Evolutionary conservation across 2,888 invertebrate species (phyloP).

Genomic region (Synanthedon vespiformis): DNA sequence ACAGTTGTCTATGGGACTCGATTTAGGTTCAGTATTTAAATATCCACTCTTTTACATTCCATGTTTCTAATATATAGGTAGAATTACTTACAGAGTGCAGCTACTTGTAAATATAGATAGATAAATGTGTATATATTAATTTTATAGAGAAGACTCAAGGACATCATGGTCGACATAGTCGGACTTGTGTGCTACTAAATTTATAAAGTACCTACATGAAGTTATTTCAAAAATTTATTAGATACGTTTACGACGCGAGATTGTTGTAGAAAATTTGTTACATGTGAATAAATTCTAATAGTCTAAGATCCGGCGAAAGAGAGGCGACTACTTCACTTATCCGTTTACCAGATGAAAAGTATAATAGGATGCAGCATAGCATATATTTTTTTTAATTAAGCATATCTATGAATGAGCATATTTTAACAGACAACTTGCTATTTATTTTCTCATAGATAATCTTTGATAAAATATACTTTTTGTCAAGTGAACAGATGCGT

Average conservation of each 20-base stretch:
- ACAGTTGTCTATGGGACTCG: too few species aligned
- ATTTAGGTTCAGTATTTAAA: slow-evolving; percentile 33
- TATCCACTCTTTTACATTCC: slow-evolving; percentile 54
- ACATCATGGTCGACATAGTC: slow-evolving; percentile 12
- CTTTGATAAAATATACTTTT: too few species aligned
- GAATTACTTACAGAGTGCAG: slow-evolving; percentile 29
- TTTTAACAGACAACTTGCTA: too few species aligned
- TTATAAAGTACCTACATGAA: background rate
- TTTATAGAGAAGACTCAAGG: slow-evolving; percentile 4
- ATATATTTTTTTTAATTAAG: too few species aligned
- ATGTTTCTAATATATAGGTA: slow-evolving; percentile 24
- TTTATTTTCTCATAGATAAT: too few species aligned
- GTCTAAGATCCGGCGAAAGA: too few species aligned
- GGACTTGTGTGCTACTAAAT: slow-evolving; percentile 3
- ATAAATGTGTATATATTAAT: slow-evolving; percentile 48
- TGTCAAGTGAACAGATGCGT: too few species aligned
- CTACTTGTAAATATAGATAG: slow-evolving; percentile 58
- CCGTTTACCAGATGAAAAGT: too few species aligned
- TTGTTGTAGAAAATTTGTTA: slow-evolving; percentile 4
- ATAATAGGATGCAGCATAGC: too few species aligned
- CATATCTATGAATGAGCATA: too few species aligned
- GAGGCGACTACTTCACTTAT: too few species aligned
- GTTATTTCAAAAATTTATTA: slow-evolving; percentile 2
- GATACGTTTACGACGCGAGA: background rate
- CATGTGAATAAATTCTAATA: background rate